These are phyloP conservation scores for Listrodromus nycthemerus DNA, from an alignment of 2,888 invertebrate species.

Conservation along the genomic window DNA sequence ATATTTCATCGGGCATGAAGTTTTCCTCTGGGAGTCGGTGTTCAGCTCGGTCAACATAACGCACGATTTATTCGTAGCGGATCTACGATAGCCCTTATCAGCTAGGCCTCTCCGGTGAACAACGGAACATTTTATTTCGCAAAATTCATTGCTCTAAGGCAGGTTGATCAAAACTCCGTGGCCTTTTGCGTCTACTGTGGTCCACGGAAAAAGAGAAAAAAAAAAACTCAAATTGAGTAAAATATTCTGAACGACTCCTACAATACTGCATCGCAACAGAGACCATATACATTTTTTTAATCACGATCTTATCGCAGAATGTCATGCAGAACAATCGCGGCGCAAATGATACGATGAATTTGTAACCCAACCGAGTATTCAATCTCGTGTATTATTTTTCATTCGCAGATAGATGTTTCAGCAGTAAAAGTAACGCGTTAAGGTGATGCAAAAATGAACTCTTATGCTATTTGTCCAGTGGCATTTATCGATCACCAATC, in stretches of 20 bases:
- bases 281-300: neutral
- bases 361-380: neutral
- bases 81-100: slow-evolving; percentile 47
- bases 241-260: neutral
- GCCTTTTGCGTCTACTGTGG: neutral
- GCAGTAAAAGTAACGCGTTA: no score
- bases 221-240: neutral
- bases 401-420: neutral
- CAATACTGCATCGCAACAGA: neutral
- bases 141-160: neutral
- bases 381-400: neutral
- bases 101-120: neutral
- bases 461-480: no score
- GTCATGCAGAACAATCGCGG: neutral
- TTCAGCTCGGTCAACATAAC: slow-evolving; percentile 21
- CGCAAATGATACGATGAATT: neutral
- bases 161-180: neutral
- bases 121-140: neutral
- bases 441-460: no score
- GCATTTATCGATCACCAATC: no score
- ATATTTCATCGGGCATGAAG: neutral
- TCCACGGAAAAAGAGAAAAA: neutral
- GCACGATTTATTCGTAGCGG: slow-evolving; percentile 14
- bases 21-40: neutral
- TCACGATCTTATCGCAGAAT: neutral